Evolutionary conservation across 2,113 vertebrate species (phyloP).

Genomic region (Brachypteracias leptosomus): DNA sequence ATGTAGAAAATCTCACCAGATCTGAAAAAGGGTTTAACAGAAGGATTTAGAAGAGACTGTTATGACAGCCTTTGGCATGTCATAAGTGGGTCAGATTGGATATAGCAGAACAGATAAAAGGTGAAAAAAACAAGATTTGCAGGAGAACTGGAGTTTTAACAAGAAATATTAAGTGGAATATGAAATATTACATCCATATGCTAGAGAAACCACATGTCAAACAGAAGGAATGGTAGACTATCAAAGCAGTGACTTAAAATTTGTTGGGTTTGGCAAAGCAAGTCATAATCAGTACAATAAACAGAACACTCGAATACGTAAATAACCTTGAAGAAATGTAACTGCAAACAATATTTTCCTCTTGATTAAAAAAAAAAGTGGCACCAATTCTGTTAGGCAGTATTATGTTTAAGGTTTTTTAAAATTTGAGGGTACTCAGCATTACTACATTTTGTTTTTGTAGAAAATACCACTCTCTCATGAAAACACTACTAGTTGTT

Average conservation of each 20-base stretch:
- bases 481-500: neutral
- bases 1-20: neutral
- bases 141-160: constrained; percentile 48
- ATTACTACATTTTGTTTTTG: neutral
- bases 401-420: neutral
- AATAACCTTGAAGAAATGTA: constrained; percentile 51
- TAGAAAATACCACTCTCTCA: neutral
- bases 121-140: constrained; percentile 28
- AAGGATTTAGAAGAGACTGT: neutral
- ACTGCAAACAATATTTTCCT: constrained; percentile 14
- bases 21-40: neutral
- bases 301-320: constrained; percentile 48
- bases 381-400: neutral
- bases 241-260: constrained; percentile 57
- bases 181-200: constrained; percentile 68
- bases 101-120: constrained; percentile 26
- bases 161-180: constrained; percentile 52
- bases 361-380: neutral
- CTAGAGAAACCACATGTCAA: constrained; percentile 61
- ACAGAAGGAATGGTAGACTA: constrained; percentile 58
- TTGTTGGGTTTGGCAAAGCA: constrained; percentile 62
- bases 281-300: constrained; percentile 59
- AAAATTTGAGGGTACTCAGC: neutral
- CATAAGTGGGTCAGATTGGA: neutral
- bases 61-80: neutral